These are phyloP conservation scores for Cremastinae sp. DNA, from an alignment of 2,888 invertebrate species.

Conservation along the genomic window DNA sequence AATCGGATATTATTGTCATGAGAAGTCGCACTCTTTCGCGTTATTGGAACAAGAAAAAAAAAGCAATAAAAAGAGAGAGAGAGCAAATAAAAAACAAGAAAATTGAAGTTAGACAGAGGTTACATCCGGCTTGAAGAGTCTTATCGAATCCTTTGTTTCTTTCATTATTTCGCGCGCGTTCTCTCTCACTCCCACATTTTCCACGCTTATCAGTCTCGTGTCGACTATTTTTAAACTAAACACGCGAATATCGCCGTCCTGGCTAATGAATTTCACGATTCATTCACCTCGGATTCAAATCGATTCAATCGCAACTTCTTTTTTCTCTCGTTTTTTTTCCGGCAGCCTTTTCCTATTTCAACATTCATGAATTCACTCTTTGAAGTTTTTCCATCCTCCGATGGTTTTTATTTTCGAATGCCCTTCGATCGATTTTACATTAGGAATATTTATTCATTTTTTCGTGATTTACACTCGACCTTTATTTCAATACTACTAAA, in stretches of 20 bases:
- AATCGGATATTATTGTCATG: conserved; percentile 32
- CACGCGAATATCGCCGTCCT: conserved; percentile 3
- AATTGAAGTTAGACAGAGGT: background rate
- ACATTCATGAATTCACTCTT: background rate
- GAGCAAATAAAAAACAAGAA: conserved; percentile 4
- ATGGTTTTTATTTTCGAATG: background rate
- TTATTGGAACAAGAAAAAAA: background rate
- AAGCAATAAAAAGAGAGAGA: background rate
- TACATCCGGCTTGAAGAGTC: conserved; percentile 2
- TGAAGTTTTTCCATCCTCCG: background rate
- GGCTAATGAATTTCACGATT: conserved; percentile 40
- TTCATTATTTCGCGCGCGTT: conserved; percentile 10
- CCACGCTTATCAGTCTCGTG: conserved; percentile 41
- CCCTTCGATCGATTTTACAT: too few relatives aligned
- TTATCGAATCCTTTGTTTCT: conserved; percentile 33
- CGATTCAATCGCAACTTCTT: background rate
- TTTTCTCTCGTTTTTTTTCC: conserved; percentile 9
- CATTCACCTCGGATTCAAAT: conserved; percentile 29
- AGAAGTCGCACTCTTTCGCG: conserved; percentile 19
- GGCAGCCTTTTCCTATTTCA: background rate
- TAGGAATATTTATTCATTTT: conserved; percentile 12
- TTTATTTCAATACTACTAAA: background rate
- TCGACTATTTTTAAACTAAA: conserved; percentile 15
- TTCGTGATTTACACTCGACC: background rate
- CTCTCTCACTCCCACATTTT: conserved; percentile 1